These are phyloP conservation scores for Urosaurus nigricauda DNA, from an alignment of 2,797 vertebrate species.

Conservation along the genomic window DNA sequence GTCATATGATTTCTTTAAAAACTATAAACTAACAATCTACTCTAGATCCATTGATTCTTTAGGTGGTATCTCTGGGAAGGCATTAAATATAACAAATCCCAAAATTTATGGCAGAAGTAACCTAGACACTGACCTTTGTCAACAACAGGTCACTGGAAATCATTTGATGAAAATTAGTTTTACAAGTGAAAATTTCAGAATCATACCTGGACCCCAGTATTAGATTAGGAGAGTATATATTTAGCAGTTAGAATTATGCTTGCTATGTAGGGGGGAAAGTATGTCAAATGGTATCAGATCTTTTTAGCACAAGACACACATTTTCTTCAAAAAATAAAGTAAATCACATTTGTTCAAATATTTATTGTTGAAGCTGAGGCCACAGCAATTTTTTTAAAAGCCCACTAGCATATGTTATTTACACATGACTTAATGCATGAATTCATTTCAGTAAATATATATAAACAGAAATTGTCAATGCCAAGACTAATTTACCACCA, in stretches of 20 bases:
- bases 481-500: not conserved
- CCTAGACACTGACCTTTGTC: too few relatives aligned
- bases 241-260: not conserved
- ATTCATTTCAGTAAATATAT: not conserved
- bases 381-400: not conserved
- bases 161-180: not conserved
- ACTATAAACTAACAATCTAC: not conserved
- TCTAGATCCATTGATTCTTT: not conserved
- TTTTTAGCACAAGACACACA: conserved; percentile 1
- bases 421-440: not conserved
- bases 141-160: not conserved
- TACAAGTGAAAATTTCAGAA: not conserved
- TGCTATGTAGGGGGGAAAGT: not conserved
- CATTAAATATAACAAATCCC: not conserved
- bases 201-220: conserved; percentile 8
- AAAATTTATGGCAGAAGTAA: not conserved
- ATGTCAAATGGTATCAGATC: conserved; percentile 7
- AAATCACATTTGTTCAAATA: not conserved
- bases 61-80: not conserved
- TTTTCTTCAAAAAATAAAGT: too few relatives aligned
- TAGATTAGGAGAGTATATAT: not conserved
- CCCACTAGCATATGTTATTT: not conserved
- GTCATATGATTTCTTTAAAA: not conserved
- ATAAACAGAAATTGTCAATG: not conserved
- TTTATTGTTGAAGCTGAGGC: not conserved